These are phyloP conservation scores for Conchocele bisecta DNA, from an alignment of 2,888 invertebrate genomes.

Conservation along the genomic window DNA sequence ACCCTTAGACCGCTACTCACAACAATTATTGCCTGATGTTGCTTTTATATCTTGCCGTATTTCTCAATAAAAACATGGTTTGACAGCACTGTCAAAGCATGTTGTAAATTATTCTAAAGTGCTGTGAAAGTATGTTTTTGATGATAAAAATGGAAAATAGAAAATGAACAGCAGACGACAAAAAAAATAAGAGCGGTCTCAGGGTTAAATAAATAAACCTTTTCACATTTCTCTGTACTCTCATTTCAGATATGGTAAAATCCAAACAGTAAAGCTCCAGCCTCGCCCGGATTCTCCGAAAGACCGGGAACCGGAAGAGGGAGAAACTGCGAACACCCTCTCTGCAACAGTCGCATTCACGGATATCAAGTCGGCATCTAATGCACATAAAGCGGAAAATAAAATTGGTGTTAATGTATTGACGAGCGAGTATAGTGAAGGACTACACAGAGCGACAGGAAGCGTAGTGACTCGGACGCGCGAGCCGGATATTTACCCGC, in stretches of 20 bases:
- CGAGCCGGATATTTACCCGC: constrained; percentile 61
- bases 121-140: too few species aligned
- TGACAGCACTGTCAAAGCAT: too few species aligned
- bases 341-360: constrained; percentile 87
- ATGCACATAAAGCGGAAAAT: constrained; percentile 95
- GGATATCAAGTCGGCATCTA: constrained; percentile 98
- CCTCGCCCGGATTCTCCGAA: constrained; percentile 32
- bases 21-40: too few species aligned
- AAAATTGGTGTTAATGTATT: constrained; percentile 89
- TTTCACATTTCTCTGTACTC: constrained; percentile 5
- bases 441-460: constrained; percentile 83
- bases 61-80: too few species aligned
- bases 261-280: constrained; percentile 96
- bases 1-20: too few species aligned
- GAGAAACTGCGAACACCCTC: constrained; percentile 49
- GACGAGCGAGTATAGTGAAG: constrained; percentile 95
- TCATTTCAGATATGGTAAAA: constrained; percentile 95
- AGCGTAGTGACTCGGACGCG: constrained; percentile 70
- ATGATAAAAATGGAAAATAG: too few species aligned
- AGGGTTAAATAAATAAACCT: too few species aligned
- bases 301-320: constrained; percentile 55
- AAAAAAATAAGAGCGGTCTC: too few species aligned
- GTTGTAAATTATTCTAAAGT: too few species aligned
- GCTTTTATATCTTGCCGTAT: too few species aligned
- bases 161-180: too few species aligned